Evolutionary conservation across 2,797 vertebrate genomes (phyloP).

Genomic region (Sarcophilus harrisii): DNA sequence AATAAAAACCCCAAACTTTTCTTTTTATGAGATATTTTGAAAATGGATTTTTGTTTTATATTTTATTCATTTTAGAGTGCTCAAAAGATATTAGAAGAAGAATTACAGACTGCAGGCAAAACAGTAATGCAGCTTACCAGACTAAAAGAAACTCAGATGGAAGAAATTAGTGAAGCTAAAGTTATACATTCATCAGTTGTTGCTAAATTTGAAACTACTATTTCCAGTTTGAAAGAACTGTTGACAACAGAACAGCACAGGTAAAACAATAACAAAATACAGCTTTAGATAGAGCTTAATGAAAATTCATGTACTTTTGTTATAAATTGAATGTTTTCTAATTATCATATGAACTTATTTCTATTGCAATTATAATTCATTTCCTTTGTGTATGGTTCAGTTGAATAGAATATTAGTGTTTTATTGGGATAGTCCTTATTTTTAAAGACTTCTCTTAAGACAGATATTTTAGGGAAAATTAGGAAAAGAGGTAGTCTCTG

Average conservation of each 20-base stretch:
- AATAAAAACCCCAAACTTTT: neutral
- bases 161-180: constrained; percentile 87
- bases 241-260: constrained; percentile 87
- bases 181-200: constrained; percentile 83
- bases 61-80: constrained; percentile 83
- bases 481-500: neutral
- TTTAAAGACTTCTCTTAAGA: constrained; percentile 43
- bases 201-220: constrained; percentile 84
- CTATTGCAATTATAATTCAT: neutral
- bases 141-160: constrained; percentile 87
- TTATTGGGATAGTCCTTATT: neutral
- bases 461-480: constrained; percentile 38
- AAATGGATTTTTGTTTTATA: constrained; percentile 65
- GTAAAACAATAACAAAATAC: constrained; percentile 80
- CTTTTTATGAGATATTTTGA: constrained; percentile 35
- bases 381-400: constrained; percentile 22
- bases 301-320: constrained; percentile 46
- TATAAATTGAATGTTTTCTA: constrained; percentile 46
- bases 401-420: constrained; percentile 15
- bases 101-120: constrained; percentile 85
- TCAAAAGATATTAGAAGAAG: constrained; percentile 82
- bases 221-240: constrained; percentile 85
- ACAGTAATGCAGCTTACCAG: constrained; percentile 85
- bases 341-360: constrained; percentile 20
- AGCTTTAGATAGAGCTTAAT: constrained; percentile 42